A percentile compares a stretch with the other conserved stretches of the same genome.
Evolutionary conservation across 2,113 vertebrate species (phyloP).

Genomic region (Pardalotus punctatus): DNA sequence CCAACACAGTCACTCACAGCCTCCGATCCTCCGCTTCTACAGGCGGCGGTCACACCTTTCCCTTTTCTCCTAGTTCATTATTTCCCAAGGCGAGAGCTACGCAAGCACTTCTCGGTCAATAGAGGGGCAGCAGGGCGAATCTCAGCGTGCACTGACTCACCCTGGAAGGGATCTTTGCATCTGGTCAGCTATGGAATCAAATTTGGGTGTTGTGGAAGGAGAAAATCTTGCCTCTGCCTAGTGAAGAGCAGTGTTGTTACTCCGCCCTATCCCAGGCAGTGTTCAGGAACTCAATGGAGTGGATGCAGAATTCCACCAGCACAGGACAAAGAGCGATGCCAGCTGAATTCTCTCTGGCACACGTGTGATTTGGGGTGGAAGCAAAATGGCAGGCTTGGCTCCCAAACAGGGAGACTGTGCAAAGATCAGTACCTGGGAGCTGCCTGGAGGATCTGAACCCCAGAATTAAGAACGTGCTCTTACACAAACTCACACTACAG

Average conservation of each 20-base stretch:
- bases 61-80: background rate
- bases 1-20: background rate
- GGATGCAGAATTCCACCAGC: background rate
- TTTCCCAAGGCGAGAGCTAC: background rate
- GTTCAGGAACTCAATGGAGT: background rate
- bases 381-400: accelerated
- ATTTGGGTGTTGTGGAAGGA: background rate
- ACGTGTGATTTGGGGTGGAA: background rate
- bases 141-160: background rate
- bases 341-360: background rate
- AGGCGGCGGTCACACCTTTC: background rate
- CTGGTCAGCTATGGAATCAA: background rate
- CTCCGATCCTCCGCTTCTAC: accelerated
- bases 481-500: background rate
- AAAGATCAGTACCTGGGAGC: background rate
- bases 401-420: background rate
- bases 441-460: background rate
- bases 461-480: accelerated
- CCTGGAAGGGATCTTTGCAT: background rate
- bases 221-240: background rate
- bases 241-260: accelerated
- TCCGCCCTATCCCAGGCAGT: background rate
- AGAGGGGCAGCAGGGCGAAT: background rate
- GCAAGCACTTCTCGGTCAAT: background rate
- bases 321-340: accelerated